These are phyloP conservation scores for Hippolais icterina DNA, from an alignment of 2,113 vertebrate species.

Conservation along the genomic window DNA sequence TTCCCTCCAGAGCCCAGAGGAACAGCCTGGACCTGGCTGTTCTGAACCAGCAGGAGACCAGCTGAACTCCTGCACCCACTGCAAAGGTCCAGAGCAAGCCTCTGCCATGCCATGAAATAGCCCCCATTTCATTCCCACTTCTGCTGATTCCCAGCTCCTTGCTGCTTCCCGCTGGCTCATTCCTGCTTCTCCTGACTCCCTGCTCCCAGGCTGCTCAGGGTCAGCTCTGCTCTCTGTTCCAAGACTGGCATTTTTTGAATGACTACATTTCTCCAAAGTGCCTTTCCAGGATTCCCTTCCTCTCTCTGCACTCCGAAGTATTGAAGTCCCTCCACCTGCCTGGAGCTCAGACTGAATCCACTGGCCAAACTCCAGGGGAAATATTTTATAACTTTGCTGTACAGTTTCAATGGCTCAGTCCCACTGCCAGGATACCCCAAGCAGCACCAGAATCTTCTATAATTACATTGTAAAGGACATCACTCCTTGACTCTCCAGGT, in stretches of 20 bases:
- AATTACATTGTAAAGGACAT: neutral
- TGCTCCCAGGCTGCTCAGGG: rapidly evolving
- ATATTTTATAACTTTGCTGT: neutral
- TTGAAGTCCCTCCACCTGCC: neutral
- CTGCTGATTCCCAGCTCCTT: neutral
- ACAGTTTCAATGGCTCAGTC: neutral
- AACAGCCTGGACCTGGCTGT: neutral
- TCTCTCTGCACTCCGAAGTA: neutral
- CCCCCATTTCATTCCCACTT: neutral
- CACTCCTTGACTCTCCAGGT: rapidly evolving
- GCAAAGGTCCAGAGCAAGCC: neutral
- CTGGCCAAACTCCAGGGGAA: neutral
- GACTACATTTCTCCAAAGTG: neutral
- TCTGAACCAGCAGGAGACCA: neutral
- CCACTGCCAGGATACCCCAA: neutral
- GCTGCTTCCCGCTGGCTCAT: neutral
- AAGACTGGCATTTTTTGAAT: neutral
- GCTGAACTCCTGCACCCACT: neutral
- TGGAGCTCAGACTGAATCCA: neutral
- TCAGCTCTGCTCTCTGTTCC: neutral
- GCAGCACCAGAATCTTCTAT: neutral
- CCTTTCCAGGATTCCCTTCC: neutral
- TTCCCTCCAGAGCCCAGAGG: neutral
- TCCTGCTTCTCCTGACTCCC: neutral
- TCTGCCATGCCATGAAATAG: neutral